Base-by-base conservation (phyloP, 2,888 invertebrate species). In the Chironomus tentans region DNA sequence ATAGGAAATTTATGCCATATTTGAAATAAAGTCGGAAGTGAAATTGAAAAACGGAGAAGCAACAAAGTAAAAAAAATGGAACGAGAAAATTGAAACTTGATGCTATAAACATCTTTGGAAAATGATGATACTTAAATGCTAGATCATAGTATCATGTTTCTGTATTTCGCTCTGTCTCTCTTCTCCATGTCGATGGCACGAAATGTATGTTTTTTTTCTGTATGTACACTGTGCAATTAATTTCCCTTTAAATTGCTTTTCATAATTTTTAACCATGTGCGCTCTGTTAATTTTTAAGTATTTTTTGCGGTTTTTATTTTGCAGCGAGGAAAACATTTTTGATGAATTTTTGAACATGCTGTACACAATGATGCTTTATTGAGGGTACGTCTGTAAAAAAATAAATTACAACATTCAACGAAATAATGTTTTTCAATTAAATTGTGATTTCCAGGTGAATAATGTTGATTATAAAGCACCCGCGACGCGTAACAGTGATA, bases 361-460 rank as follows among this genome's bases (percentile, higher is more conserved):
- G 38, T 38, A 38, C 38, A 38, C 38, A 38, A 38, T 38, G 38
- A 38, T 38, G 38, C 38, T 38, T 38, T 38, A 38, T 38, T 38
- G 38, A 38, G 38, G 38, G 38, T 38, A 38, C 38, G 38, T 38
- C 38, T 38, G 38, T 38, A 28, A 13, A 21, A 10, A 68, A 74
- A 74, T 74, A 74, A 74, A 74, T 74, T 68, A 74, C 48, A 65
- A 65, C 65, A 74, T n/a, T 15, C 62, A 65, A 7, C 22, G 38
- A 38, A 38, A 15, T 72, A 62, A 62, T 62, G 72, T 72, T 47
- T 18, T 70, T 74, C 65, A 73, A 73, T 73, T 73, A 73, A 73
- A 73, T 62, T 73, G 56, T 46, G 48, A 68, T 74, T 74, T 65
- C n/a, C 74, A 74, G 74, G 74, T 74, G 74, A 74, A 24, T 65